These are phyloP conservation scores for Bembecia ichneumoniformis DNA, from an alignment of 2,888 invertebrate species.

Conservation along the genomic window DNA sequence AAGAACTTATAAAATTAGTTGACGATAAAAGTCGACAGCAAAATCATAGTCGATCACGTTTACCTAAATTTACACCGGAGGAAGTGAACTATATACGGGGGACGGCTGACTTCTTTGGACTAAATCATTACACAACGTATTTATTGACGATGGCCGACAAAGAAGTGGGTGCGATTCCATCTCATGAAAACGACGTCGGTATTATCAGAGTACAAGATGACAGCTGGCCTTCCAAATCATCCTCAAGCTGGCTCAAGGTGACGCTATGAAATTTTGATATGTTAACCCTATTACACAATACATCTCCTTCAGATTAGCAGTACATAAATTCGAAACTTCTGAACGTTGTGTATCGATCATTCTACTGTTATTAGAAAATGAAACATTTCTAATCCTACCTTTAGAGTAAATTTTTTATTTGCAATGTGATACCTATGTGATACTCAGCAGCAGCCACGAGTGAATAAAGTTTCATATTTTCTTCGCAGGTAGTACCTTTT, in stretches of 20 bases:
- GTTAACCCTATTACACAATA: too few relatives aligned
- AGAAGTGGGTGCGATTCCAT: constrained; percentile 63
- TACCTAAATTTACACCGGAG: constrained; percentile 68
- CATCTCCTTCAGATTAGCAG: too few relatives aligned
- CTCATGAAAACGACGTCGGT: constrained; percentile 75
- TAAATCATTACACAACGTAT: constrained; percentile 67
- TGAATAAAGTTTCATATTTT: too few relatives aligned
- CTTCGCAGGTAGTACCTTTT: constrained; percentile 67
- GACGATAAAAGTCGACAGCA: constrained; percentile 67
- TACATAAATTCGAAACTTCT: too few relatives aligned
- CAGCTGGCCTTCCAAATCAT: constrained; percentile 74
- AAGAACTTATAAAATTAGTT: constrained; percentile 63
- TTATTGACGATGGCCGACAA: constrained; percentile 52
- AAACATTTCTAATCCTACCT: too few relatives aligned
- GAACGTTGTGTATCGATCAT: too few relatives aligned
- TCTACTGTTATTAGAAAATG: too few relatives aligned
- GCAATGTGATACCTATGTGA: too few relatives aligned
- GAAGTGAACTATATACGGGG: constrained; percentile 60
- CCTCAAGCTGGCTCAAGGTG: constrained; percentile 74
- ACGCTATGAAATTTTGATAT: constrained; percentile 8
- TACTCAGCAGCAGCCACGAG: too few relatives aligned
- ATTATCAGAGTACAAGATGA: constrained; percentile 69
- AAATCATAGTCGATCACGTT: constrained; percentile 67
- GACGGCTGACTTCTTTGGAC: constrained; percentile 64
- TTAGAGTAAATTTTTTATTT: too few relatives aligned